Conservation (phyloP, 1,140 invertebrate species). For the Antheraea pernyi region DNA sequence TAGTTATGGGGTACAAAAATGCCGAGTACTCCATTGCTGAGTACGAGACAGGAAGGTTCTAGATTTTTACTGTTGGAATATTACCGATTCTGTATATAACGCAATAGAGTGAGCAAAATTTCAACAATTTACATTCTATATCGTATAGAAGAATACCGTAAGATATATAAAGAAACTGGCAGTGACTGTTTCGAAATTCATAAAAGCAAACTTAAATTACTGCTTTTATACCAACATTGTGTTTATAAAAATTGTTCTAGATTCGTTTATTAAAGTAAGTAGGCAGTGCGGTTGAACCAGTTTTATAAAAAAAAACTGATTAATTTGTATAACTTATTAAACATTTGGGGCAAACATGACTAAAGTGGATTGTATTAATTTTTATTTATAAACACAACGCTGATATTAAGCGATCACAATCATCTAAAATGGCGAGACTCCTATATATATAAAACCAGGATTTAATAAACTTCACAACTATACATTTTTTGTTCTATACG, state of each 20-base stretch:
- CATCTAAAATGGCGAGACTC: not conserved
- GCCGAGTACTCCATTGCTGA: too few species aligned
- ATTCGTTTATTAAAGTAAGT: too few species aligned
- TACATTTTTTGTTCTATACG: not conserved
- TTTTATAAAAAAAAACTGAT: too few species aligned
- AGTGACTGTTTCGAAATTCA: not conserved
- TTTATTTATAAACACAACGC: conserved; percentile 14
- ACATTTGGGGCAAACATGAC: too few species aligned
- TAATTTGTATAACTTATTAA: too few species aligned
- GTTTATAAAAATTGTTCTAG: not conserved
- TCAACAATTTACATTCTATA: not conserved
- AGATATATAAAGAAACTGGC: not conserved
- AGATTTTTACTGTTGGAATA: too few species aligned
- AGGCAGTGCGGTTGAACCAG: too few species aligned
- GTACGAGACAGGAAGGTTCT: too few species aligned
- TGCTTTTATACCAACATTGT: not conserved
- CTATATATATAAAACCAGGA: not conserved
- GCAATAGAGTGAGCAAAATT: not conserved
- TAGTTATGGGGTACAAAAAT: too few species aligned
- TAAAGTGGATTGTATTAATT: too few species aligned
- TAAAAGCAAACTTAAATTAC: not conserved
- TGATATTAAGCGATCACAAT: conserved; percentile 12
- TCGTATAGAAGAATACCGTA: not conserved
- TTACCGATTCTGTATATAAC: too few species aligned
- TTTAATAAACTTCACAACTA: not conserved